These are phyloP conservation scores for Idaea aversata DNA, from an alignment of 2,888 invertebrate species.

Conservation along the genomic window DNA sequence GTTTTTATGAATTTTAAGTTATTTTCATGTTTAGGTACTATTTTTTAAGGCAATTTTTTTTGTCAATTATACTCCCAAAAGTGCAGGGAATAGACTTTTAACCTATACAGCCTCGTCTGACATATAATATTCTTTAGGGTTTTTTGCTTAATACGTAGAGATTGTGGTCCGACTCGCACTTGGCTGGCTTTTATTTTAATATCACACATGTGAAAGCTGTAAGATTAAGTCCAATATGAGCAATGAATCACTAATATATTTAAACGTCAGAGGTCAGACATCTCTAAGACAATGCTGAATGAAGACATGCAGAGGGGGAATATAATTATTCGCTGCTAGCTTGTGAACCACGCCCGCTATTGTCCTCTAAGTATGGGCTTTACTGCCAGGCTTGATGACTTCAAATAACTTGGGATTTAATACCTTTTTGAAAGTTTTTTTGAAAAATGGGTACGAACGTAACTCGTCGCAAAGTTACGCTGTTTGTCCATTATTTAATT, in stretches of 20 bases:
- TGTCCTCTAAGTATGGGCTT: conserved; percentile 65
- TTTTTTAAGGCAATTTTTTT: no score
- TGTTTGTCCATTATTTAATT: no score
- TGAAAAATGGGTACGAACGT: background rate
- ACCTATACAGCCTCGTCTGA: no score
- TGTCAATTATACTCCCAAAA: no score
- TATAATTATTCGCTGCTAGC: conserved; percentile 73
- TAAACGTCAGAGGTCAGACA: conserved; percentile 59
- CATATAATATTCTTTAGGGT: no score
- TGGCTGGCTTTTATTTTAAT: no score
- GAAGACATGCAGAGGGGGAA: conserved; percentile 52
- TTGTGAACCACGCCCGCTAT: conserved; percentile 72
- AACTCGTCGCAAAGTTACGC: no score
- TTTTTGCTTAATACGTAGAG: no score
- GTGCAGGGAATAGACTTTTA: no score
- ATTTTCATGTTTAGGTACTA: no score
- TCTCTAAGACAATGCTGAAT: conserved; percentile 71
- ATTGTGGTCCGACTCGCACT: no score
- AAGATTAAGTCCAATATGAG: conserved; percentile 14
- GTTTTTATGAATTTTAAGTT: no score
- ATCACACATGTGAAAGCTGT: conserved; percentile 14
- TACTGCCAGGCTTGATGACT: conserved; percentile 43
- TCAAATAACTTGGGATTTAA: conserved; percentile 29
- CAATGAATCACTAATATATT: conserved; percentile 24
- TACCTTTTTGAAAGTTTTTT: background rate